Percentiles rank a stretch among this genome's conserved stretches.
These are phyloP conservation scores for Anolis sagrei DNA, from an alignment of 2,113 vertebrate species.

Conservation along the genomic window DNA sequence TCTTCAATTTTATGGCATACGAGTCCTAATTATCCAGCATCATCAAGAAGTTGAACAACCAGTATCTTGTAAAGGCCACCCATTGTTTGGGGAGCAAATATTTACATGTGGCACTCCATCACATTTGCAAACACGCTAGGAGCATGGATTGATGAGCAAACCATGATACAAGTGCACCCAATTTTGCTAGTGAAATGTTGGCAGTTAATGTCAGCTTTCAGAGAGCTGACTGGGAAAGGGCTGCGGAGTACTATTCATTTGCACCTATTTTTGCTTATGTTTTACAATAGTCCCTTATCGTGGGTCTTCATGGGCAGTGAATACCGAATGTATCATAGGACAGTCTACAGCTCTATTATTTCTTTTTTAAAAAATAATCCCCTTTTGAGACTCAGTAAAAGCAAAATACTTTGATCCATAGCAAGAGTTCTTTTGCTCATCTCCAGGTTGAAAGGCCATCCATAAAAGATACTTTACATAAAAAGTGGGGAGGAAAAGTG, in stretches of 20 bases:
- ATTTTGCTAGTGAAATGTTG: conserved; percentile 46
- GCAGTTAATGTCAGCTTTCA: conserved; percentile 47
- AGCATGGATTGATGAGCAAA: conserved; percentile 50
- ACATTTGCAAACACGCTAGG: conserved; percentile 64
- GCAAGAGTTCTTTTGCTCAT: neutral
- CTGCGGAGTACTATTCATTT: neutral
- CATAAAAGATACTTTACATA: neutral
- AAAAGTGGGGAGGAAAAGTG: no score
- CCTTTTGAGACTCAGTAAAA: conserved; percentile 30
- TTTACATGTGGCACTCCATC: conserved; percentile 72
- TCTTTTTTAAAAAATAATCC: neutral
- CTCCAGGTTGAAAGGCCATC: neutral
- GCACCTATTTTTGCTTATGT: conserved; percentile 28
- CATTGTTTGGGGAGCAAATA: conserved; percentile 81
- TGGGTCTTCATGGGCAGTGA: neutral
- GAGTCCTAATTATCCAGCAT: conserved; percentile 76
- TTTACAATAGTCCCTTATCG: neutral
- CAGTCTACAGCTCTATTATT: neutral
- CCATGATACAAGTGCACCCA: conserved; percentile 45
- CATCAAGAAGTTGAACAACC: conserved; percentile 71
- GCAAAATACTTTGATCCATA: neutral
- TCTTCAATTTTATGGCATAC: conserved; percentile 66
- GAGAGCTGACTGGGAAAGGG: neutral
- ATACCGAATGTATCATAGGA: neutral
- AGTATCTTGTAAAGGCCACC: conserved; percentile 73